Percentiles rank a stretch among this genome's conserved stretches.
Evolutionary conservation across 2,797 vertebrate genomes (phyloP).

Genomic region (Onychomys torridus): DNA sequence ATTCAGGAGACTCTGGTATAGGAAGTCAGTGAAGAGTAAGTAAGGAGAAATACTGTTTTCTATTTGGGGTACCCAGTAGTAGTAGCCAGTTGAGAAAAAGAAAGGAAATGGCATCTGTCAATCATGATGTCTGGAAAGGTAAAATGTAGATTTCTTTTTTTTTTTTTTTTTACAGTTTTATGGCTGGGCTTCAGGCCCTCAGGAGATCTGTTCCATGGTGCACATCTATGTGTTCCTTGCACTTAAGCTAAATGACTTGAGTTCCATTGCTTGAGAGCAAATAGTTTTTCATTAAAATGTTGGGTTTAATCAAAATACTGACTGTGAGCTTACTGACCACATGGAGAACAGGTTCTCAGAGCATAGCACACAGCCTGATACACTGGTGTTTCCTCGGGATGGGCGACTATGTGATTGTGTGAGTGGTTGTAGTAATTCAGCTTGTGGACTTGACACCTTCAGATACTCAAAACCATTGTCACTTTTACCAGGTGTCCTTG

Average conservation of each 20-base stretch:
- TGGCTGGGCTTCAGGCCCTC: not conserved
- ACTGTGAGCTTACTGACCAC: not conserved
- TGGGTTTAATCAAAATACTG: not conserved
- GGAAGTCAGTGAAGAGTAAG: not conserved
- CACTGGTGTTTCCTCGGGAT: not conserved
- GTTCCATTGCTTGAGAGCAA: not conserved
- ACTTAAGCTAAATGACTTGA: not conserved
- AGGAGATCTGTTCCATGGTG: not conserved
- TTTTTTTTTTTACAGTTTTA: not conserved
- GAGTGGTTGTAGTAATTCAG: not conserved
- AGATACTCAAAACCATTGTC: not conserved
- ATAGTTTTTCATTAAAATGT: not conserved
- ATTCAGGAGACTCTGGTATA: not conserved
- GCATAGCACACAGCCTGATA: not conserved
- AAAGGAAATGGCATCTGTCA: not conserved
- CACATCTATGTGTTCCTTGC: not conserved
- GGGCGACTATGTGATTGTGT: not conserved
- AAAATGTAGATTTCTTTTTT: not conserved
- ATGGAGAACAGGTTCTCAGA: not conserved
- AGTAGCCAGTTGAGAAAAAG: not conserved
- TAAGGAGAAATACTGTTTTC: not conserved
- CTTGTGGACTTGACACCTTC: not conserved
- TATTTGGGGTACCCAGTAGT: not conserved
- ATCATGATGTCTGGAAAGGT: accelerated
- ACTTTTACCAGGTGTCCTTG: not conserved